Conservation (phyloP, 2,888 invertebrate genomes). For the Plebejus anna region DNA sequence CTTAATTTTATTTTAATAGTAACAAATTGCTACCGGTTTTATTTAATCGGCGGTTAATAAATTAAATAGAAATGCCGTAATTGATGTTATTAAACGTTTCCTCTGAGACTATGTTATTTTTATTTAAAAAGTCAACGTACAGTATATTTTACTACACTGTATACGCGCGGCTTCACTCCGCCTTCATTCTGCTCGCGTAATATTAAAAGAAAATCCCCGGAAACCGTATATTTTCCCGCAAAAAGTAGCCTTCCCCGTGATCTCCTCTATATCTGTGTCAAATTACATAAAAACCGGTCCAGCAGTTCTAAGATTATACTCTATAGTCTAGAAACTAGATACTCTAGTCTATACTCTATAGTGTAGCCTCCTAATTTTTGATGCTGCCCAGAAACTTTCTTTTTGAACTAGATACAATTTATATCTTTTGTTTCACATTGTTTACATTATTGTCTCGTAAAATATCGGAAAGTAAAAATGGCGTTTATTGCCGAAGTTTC, state of each 20-base stretch:
- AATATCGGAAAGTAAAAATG: neutral
- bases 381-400: neutral
- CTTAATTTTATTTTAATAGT: neutral
- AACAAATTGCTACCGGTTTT: constrained; percentile 4
- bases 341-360: too few relatives aligned
- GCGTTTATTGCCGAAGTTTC: neutral
- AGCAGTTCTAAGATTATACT: too few relatives aligned
- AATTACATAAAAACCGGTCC: too few relatives aligned
- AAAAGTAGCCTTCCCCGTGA: too few relatives aligned
- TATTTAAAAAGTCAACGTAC: neutral
- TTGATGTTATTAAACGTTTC: neutral
- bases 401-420: neutral
- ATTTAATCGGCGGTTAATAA: neutral
- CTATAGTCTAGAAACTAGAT: too few relatives aligned
- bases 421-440: neutral
- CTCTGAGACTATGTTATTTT: neutral
- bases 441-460: neutral
- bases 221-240: too few relatives aligned
- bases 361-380: neutral
- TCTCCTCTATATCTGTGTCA: too few relatives aligned
- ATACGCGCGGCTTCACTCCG: too few relatives aligned
- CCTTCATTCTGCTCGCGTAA: too few relatives aligned
- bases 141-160: too few relatives aligned
- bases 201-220: too few relatives aligned
- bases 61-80: neutral